A percentile compares a stretch with the other conserved stretches of the same genome.
These are phyloP conservation scores for Sebastes steindachneri DNA, from an alignment of 2,797 vertebrate genomes.

Conservation along the genomic window DNA sequence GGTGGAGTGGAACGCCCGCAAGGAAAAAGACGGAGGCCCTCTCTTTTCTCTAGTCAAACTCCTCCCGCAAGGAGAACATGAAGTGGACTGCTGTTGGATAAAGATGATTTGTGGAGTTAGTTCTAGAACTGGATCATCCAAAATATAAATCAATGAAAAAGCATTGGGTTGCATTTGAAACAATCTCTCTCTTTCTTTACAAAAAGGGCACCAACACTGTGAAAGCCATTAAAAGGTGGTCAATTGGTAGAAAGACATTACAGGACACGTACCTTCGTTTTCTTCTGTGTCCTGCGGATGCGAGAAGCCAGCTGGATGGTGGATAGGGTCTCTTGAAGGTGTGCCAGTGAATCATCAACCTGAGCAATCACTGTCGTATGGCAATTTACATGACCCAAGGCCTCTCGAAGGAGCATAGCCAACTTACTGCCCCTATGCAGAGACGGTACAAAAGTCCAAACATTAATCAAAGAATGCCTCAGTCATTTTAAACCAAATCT, in stretches of 20 bases:
- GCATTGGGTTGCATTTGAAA: background rate
- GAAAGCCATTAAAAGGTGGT: background rate
- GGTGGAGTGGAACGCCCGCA: conserved; percentile 92
- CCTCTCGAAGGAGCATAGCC: conserved; percentile 95
- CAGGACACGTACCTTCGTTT: conserved; percentile 87
- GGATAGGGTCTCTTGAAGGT: conserved; percentile 91
- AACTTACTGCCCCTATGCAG: conserved; percentile 92
- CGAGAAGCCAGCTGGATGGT: conserved; percentile 93
- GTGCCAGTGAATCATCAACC: conserved; percentile 87
- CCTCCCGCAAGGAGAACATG: conserved; percentile 93
- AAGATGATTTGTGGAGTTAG: conserved; percentile 22
- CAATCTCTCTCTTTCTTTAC: background rate
- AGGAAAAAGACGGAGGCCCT: conserved; percentile 86
- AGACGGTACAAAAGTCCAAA: conserved; percentile 21
- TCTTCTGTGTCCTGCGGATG: conserved; percentile 94
- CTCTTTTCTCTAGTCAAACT: conserved; percentile 94
- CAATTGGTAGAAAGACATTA: background rate
- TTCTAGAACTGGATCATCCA: background rate
- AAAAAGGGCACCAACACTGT: background rate
- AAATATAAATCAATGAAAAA: background rate
- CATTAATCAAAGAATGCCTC: background rate
- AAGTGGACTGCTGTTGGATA: conserved; percentile 86
- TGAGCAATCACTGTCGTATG: conserved; percentile 93
- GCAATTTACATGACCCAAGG: conserved; percentile 93
- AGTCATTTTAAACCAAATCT: background rate